Conservation (phyloP, 2,113 vertebrate species). For the Aix galericulata region DNA sequence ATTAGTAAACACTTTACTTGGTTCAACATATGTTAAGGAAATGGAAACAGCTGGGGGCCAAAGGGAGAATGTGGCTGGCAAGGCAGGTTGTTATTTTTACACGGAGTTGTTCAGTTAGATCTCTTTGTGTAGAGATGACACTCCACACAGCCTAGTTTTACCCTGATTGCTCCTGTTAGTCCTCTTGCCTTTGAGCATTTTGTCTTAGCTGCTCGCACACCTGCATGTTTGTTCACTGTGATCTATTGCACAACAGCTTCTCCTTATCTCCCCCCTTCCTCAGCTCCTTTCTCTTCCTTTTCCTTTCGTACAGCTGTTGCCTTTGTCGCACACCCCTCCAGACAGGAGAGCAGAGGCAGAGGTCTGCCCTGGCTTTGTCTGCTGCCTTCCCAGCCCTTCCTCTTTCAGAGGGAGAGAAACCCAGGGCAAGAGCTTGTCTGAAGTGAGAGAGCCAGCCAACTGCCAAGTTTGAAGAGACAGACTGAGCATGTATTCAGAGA, state of each 20-base stretch:
- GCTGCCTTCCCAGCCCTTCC: not conserved
- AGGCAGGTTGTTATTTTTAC: conserved; percentile 60
- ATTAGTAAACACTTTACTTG: conserved; percentile 70
- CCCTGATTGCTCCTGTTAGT: not conserved
- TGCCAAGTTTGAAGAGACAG: conserved; percentile 68
- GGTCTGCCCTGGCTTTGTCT: not conserved
- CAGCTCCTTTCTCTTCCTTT: conserved; percentile 14
- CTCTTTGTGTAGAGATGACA: conserved; percentile 19
- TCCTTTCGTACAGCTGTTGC: conserved; percentile 8
- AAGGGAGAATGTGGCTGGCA: conserved; percentile 34
- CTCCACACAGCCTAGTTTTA: not conserved
- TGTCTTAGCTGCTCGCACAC: conserved; percentile 11
- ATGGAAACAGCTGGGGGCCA: conserved; percentile 78
- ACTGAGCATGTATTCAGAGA: conserved; percentile 59
- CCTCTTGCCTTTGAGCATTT: conserved; percentile 20
- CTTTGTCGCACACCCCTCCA: not conserved
- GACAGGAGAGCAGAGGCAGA: conserved; percentile 2
- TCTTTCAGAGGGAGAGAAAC: not conserved
- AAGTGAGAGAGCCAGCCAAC: conserved; percentile 33
- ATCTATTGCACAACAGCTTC: not conserved
- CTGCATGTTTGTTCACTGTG: conserved; percentile 10
- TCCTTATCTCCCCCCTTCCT: conserved; percentile 38
- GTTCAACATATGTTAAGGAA: conserved; percentile 73
- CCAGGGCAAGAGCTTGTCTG: not conserved
- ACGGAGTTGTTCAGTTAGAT: not conserved